phyloP scores from a whole-genome alignment of 2,888 invertebrate genomes.

The Lissocephala sabroskyi region DNA sequence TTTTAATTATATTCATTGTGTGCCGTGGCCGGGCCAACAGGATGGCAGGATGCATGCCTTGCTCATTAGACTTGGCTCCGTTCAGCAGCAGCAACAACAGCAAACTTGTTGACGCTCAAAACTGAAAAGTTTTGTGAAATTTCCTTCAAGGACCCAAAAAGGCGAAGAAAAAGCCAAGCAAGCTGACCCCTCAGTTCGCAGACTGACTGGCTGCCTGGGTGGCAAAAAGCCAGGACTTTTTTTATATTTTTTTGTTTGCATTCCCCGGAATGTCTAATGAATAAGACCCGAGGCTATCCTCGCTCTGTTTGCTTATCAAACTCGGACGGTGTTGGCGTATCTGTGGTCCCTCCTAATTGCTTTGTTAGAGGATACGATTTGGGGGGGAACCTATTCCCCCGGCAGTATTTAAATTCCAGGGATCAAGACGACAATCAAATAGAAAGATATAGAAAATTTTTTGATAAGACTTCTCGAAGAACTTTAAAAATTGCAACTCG shows the following conservation, averaged over 20 bases:
- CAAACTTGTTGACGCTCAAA: slow-evolving; percentile 33
- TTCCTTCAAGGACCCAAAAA: slow-evolving; percentile 14
- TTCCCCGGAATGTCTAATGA: slow-evolving; percentile 40
- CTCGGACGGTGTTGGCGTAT: slow-evolving; percentile 42
- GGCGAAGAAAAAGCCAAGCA: slow-evolving; percentile 15
- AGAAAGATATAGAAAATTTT: too few species aligned
- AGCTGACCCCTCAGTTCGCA: slow-evolving; percentile 44
- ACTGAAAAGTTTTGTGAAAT: slow-evolving; percentile 41
- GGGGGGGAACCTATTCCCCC: too few species aligned
- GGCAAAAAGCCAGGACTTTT: slow-evolving; percentile 3
- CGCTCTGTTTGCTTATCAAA: slow-evolving; percentile 52
- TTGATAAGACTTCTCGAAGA: too few species aligned
- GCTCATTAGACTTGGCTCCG: slow-evolving; percentile 37
- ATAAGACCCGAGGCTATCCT: slow-evolving; percentile 23
- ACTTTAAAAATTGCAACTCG: too few species aligned
- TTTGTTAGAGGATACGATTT: slow-evolving; percentile 19
- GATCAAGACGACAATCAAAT: too few species aligned
- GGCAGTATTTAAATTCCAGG: too few species aligned
- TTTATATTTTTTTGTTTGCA: slow-evolving; percentile 10
- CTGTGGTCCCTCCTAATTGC: slow-evolving; percentile 53
- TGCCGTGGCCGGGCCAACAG: slow-evolving; percentile 9
- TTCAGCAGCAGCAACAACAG: slow-evolving; percentile 20
- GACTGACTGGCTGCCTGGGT: neutral
- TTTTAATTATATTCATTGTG: slow-evolving; percentile 59
- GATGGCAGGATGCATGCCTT: slow-evolving; percentile 26